Percentiles rank a stretch among this genome's conserved stretches.
These are phyloP conservation scores for Pseudococcus longispinus DNA, from an alignment of 2,888 invertebrate genomes.

Conservation along the genomic window DNA sequence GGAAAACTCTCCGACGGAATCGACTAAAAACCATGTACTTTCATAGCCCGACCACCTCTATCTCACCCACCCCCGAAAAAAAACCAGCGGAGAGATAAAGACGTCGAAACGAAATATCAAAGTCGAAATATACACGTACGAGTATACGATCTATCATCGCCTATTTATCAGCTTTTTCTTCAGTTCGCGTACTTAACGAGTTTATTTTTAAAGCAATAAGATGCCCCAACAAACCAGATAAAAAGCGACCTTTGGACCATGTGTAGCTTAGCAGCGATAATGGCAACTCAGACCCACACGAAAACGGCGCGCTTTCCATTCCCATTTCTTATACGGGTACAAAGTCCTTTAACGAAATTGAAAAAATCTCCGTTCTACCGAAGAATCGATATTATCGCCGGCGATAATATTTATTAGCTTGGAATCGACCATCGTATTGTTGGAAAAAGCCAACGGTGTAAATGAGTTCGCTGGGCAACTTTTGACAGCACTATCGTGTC, in stretches of 20 bases:
- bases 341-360: constrained; percentile 25
- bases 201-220: constrained; percentile 34
- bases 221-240: constrained; percentile 33
- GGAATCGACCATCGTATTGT: background rate
- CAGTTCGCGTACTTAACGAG: constrained; percentile 33
- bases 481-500: background rate
- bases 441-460: background rate
- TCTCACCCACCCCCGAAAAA: background rate
- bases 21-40: background rate
- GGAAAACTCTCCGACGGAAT: constrained; percentile 15
- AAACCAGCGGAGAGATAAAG: background rate
- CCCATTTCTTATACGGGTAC: background rate
- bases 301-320: background rate
- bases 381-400: background rate
- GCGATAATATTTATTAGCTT: background rate
- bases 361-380: background rate
- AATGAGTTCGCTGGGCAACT: background rate
- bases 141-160: constrained; percentile 17
- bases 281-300: background rate
- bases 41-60: background rate
- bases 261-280: background rate
- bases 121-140: background rate
- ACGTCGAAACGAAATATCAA: constrained; percentile 28
- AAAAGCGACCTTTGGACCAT: constrained; percentile 42
- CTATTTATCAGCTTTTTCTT: constrained; percentile 18